Conservation (phyloP, 2,888 invertebrate genomes). For the Camponotus fellah region DNA sequence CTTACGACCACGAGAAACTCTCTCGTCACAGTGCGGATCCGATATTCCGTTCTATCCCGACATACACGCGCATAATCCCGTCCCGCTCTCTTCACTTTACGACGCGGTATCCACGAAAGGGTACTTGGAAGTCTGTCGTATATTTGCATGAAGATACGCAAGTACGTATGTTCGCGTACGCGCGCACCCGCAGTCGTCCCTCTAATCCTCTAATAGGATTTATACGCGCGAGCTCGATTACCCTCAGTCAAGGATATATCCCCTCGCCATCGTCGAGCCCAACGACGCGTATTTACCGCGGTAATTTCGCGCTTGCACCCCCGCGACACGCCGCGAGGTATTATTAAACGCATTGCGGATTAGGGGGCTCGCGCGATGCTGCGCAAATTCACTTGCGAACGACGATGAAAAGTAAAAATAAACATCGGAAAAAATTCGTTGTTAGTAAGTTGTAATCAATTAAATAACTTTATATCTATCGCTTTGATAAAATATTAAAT, state of each 20-base stretch:
- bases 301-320: slow-evolving; percentile 75
- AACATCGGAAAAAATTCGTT: not conserved
- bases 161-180: slow-evolving; percentile 69
- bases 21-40: slow-evolving; percentile 32
- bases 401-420: not conserved
- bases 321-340: slow-evolving; percentile 69
- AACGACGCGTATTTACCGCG: slow-evolving; percentile 76
- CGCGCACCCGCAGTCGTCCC: slow-evolving; percentile 73
- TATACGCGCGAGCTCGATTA: slow-evolving; percentile 85
- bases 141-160: slow-evolving; percentile 76
- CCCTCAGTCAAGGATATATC: slow-evolving; percentile 82
- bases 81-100: slow-evolving; percentile 14
- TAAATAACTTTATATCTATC: not conserved
- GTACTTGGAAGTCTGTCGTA: slow-evolving; percentile 58
- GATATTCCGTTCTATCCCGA: slow-evolving; percentile 36
- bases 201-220: slow-evolving; percentile 86
- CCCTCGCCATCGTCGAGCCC: slow-evolving; percentile 71
- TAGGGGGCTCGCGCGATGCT: slow-evolving; percentile 61
- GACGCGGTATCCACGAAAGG: slow-evolving; percentile 57
- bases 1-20: slow-evolving; percentile 55
- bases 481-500: not conserved
- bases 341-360: slow-evolving; percentile 74
- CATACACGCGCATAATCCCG: not conserved
- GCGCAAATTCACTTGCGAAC: slow-evolving; percentile 30
- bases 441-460: not conserved